These are phyloP conservation scores for Eumacrocentrus americanus DNA, from an alignment of 2,888 invertebrate species.

Conservation along the genomic window DNA sequence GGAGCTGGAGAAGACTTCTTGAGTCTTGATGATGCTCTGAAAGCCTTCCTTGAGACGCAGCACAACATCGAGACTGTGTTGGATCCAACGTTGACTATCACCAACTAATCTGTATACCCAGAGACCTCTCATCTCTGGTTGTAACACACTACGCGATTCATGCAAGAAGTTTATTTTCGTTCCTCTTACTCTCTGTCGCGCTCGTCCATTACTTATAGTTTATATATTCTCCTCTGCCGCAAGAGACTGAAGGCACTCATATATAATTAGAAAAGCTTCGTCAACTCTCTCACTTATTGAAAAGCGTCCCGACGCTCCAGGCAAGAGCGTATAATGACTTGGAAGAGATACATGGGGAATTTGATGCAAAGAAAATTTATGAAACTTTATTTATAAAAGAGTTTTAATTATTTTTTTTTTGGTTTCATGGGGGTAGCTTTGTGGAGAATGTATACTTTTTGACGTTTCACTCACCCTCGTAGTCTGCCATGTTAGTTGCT, in stretches of 20 bases:
- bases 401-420: neutral
- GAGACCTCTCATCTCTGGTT: neutral
- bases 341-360: neutral
- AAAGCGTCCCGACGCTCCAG: neutral
- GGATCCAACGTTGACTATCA: neutral
- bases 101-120: neutral
- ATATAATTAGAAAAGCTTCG: conserved; percentile 33
- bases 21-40: conserved; percentile 28
- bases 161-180: conserved; percentile 42
- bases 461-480: conserved; percentile 53
- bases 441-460: conserved; percentile 25
- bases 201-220: neutral
- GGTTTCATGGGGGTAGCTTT: neutral
- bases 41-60: conserved; percentile 52
- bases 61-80: conserved; percentile 48
- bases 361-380: neutral
- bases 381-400: neutral
- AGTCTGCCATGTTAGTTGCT: conserved; percentile 57
- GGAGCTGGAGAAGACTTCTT: conserved; percentile 4
- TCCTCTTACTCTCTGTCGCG: neutral
- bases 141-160: conserved; percentile 11
- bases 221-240: conserved; percentile 2
- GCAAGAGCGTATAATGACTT: neutral
- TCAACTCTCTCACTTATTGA: neutral
- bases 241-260: conserved; percentile 23